Evolutionary conservation across 2,113 vertebrate species (phyloP).

Genomic region (Echinops telfairi): DNA sequence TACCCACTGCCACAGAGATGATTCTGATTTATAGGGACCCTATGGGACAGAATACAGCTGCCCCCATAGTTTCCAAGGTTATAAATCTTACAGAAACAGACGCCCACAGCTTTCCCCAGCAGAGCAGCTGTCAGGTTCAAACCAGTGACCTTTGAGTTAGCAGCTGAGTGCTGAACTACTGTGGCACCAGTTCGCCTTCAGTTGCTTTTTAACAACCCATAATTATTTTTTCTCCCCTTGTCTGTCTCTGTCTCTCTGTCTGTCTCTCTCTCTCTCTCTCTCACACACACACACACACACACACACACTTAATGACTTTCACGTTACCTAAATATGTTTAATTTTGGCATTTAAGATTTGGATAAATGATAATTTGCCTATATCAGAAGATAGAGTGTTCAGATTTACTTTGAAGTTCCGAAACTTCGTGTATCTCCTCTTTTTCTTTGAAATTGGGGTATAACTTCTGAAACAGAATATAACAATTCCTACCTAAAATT

Average conservation of each 20-base stretch:
- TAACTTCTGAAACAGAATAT: constrained; percentile 1
- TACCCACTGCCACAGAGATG: neutral
- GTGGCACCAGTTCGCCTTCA: neutral
- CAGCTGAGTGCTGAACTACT: neutral
- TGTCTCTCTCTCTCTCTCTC: neutral
- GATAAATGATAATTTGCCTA: constrained; percentile 69
- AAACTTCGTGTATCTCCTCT: constrained; percentile 17
- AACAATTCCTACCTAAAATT: neutral
- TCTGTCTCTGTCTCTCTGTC: neutral
- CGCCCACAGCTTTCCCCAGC: neutral
- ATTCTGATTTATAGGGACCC: neutral
- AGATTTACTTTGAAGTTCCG: constrained; percentile 59
- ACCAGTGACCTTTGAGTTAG: neutral
- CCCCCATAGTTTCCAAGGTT: neutral
- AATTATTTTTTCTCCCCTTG: neutral
- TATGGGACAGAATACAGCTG: neutral
- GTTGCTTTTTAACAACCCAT: neutral
- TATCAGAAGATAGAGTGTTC: constrained; percentile 64
- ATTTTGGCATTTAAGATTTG: constrained; percentile 77
- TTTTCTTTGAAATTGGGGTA: neutral
- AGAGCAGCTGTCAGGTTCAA: too few relatives aligned
- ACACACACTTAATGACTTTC: neutral
- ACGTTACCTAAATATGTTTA: constrained; percentile 54
- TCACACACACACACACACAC: neutral
- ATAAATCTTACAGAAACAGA: neutral